Evolutionary conservation across 2,797 vertebrate species (phyloP).

Genomic region (Acrossocheilus fasciatus): DNA sequence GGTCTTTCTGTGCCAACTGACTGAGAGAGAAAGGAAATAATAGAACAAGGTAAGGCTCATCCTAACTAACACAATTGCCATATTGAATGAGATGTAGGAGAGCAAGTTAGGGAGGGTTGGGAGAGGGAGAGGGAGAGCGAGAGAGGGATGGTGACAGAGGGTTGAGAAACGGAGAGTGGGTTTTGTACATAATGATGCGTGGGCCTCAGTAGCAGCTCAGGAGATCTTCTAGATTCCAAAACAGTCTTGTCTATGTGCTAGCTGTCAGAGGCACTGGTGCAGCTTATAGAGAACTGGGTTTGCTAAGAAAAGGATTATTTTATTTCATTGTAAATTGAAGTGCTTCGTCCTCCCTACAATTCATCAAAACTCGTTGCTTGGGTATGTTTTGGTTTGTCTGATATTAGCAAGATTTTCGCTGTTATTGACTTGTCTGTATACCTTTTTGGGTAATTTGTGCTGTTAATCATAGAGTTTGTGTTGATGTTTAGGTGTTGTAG

Average conservation of each 20-base stretch:
- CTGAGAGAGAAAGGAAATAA: neutral
- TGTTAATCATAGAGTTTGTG: neutral
- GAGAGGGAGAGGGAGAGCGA: slow-evolving; percentile 25
- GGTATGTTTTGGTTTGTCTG: slow-evolving; percentile 22
- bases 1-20: slow-evolving; percentile 17
- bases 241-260: slow-evolving; percentile 47
- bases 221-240: slow-evolving; percentile 66
- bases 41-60: slow-evolving; percentile 14
- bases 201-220: slow-evolving; percentile 67
- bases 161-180: slow-evolving; percentile 58
- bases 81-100: slow-evolving; percentile 23
- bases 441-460: neutral
- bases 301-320: slow-evolving; percentile 26
- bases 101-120: slow-evolving; percentile 31
- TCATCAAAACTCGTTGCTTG: slow-evolving; percentile 8
- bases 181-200: slow-evolving; percentile 70
- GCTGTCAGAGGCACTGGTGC: slow-evolving; percentile 42
- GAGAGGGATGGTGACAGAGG: slow-evolving; percentile 31
- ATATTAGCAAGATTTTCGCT: neutral
- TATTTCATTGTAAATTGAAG: slow-evolving; percentile 1
- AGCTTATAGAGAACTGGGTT: slow-evolving; percentile 30
- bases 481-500: neutral
- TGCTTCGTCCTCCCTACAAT: neutral
- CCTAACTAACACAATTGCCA: neutral
- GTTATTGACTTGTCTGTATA: neutral